Conservation (phyloP, 2,888 invertebrate species). For the Julus scanicus region DNA sequence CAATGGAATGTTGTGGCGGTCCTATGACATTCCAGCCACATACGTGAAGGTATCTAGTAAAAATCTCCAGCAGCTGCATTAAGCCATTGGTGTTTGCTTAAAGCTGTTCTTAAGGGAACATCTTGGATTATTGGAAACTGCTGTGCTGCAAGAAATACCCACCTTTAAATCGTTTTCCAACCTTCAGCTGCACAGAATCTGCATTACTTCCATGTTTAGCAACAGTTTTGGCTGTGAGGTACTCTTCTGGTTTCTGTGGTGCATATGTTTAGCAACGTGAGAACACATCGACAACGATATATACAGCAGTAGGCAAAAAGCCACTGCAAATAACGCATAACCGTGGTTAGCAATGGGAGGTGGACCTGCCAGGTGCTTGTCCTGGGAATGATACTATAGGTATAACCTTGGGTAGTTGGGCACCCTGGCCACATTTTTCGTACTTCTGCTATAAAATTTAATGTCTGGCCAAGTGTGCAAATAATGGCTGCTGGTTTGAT, state of each 20-base stretch:
- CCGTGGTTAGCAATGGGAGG: background rate
- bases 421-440: background rate
- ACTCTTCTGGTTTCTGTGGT: background rate
- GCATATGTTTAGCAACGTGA: background rate
- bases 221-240: background rate
- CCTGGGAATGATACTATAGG: background rate
- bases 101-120: background rate
- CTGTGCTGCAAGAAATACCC: background rate
- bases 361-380: slow-evolving; percentile 8
- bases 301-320: slow-evolving; percentile 16
- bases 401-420: background rate
- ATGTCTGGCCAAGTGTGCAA: background rate
- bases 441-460: background rate
- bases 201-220: background rate
- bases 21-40: too few species aligned
- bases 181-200: background rate
- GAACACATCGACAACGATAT: background rate
- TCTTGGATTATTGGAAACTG: background rate
- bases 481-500: slow-evolving; percentile 1
- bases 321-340: background rate
- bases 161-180: background rate
- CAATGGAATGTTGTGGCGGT: too few species aligned
- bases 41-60: background rate
- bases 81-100: background rate
- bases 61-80: background rate